Evolutionary conservation across 2,797 vertebrate species (phyloP).

Genomic region (Microctenopoma stevenorrisi): DNA sequence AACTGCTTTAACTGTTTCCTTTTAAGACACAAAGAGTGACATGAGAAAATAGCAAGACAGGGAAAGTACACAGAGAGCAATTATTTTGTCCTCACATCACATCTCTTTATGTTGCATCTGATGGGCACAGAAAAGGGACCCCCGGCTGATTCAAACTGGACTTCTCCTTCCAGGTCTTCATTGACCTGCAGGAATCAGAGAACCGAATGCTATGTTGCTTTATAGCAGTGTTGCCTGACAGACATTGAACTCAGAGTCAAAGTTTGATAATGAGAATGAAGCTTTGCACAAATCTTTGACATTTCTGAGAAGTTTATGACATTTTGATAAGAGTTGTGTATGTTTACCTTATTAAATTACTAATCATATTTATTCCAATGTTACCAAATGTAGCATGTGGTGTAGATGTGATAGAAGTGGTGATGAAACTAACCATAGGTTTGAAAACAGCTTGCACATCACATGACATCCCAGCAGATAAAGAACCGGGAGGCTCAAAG

Average conservation of each 20-base stretch:
- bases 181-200: slow-evolving; percentile 83
- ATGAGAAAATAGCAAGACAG: background rate
- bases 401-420: background rate
- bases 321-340: background rate
- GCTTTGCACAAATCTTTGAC: background rate
- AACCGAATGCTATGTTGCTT: slow-evolving; percentile 10
- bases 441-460: slow-evolving; percentile 87
- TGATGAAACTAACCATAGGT: slow-evolving; percentile 85
- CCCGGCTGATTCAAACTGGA: slow-evolving; percentile 86
- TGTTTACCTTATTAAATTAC: background rate
- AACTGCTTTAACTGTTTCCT: background rate
- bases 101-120: slow-evolving; percentile 90
- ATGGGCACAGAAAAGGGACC: slow-evolving; percentile 89
- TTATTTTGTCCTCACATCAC: slow-evolving; percentile 80
- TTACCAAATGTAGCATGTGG: background rate
- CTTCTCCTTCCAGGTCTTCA: slow-evolving; percentile 87
- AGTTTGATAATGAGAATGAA: background rate
- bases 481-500: slow-evolving; percentile 87
- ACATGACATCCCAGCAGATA: slow-evolving; percentile 92
- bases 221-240: background rate
- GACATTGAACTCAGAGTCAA: slow-evolving; percentile 11
- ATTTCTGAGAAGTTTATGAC: background rate
- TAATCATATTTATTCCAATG: background rate
- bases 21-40: background rate
- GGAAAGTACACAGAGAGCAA: background rate